Evolutionary conservation across 2,888 invertebrate genomes (phyloP).

Genomic region (Scaptomyza parva): DNA sequence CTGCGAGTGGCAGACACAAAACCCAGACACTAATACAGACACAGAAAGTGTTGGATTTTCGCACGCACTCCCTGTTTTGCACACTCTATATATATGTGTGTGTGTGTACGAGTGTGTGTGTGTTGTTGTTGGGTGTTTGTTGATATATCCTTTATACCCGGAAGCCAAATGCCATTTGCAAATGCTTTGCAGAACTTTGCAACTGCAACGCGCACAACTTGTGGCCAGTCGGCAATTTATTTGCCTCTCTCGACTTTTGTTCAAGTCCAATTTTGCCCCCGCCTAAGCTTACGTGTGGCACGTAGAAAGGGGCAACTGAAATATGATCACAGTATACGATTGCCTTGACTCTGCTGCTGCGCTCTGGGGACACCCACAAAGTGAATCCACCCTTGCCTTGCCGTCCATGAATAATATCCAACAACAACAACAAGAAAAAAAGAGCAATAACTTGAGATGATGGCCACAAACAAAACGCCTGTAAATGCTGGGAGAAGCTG

Average conservation of each 20-base stretch:
- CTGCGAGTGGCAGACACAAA: constrained; percentile 52
- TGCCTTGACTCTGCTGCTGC: constrained; percentile 22
- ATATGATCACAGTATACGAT: constrained; percentile 62
- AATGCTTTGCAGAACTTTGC: constrained; percentile 40
- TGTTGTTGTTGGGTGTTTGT: constrained; percentile 14
- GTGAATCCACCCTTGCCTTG: constrained; percentile 34
- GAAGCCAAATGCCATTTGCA: constrained; percentile 74
- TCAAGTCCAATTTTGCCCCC: constrained; percentile 32
- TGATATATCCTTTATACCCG: constrained; percentile 75
- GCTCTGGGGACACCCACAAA: constrained; percentile 56
- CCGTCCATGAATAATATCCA: background rate
- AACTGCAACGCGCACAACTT: constrained; percentile 31
- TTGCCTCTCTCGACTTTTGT: constrained; percentile 50
- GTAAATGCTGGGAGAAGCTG: constrained; percentile 13
- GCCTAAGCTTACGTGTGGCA: constrained; percentile 31
- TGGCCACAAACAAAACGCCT: constrained; percentile 39
- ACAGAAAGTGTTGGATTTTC: constrained; percentile 73
- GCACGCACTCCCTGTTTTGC: constrained; percentile 61
- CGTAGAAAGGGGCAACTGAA: constrained; percentile 42
- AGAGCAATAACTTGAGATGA: constrained; percentile 44
- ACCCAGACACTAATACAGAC: constrained; percentile 33
- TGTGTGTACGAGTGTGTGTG: background rate
- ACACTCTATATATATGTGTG: constrained; percentile 4
- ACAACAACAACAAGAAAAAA: background rate
- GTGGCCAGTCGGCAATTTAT: constrained; percentile 71